Evolutionary conservation across 2,113 vertebrate species (phyloP).

Genomic region (Phycodurus eques): DNA sequence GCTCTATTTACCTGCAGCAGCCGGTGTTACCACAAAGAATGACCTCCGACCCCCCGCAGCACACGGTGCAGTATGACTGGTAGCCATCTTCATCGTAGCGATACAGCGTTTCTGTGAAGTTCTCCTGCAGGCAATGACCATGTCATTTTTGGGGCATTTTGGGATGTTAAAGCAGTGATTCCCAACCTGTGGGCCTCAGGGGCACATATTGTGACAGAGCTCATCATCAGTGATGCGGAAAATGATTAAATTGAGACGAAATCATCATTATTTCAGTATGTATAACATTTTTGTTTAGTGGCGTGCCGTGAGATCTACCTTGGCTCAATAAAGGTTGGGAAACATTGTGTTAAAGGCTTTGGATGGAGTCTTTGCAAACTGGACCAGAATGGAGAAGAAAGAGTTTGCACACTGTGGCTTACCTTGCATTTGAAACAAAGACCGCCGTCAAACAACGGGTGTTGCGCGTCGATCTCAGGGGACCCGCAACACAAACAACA

Average conservation of each 20-base stretch:
- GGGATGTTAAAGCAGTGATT: neutral
- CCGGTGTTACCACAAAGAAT: slow-evolving; percentile 85
- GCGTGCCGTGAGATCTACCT: neutral
- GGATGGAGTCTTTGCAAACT: slow-evolving; percentile 19
- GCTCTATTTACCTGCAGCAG: slow-evolving; percentile 81
- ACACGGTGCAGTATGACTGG: slow-evolving; percentile 92
- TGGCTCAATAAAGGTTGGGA: slow-evolving; percentile 12
- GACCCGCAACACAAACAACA: slow-evolving; percentile 86
- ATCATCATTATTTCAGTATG: neutral
- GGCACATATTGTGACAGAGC: too few species aligned
- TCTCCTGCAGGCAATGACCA: slow-evolving; percentile 71
- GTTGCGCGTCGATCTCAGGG: slow-evolving; percentile 71
- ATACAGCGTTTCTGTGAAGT: slow-evolving; percentile 88
- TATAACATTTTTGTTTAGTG: neutral
- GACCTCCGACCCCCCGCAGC: slow-evolving; percentile 86
- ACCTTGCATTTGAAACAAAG: slow-evolving; percentile 88
- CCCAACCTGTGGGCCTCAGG: too few species aligned
- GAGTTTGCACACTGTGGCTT: slow-evolving; percentile 11
- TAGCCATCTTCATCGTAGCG: slow-evolving; percentile 93
- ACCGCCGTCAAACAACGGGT: slow-evolving; percentile 89
- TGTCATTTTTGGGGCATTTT: too few species aligned
- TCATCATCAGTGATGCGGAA: too few species aligned
- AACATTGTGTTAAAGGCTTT: neutral
- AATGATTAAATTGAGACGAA: too few species aligned
- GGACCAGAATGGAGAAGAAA: slow-evolving; percentile 21